Evolutionary conservation across 2,113 vertebrate genomes (phyloP), one percentile per base, ranked within the genome.

Genomic region (Hippocampus guttulatus): DNA sequence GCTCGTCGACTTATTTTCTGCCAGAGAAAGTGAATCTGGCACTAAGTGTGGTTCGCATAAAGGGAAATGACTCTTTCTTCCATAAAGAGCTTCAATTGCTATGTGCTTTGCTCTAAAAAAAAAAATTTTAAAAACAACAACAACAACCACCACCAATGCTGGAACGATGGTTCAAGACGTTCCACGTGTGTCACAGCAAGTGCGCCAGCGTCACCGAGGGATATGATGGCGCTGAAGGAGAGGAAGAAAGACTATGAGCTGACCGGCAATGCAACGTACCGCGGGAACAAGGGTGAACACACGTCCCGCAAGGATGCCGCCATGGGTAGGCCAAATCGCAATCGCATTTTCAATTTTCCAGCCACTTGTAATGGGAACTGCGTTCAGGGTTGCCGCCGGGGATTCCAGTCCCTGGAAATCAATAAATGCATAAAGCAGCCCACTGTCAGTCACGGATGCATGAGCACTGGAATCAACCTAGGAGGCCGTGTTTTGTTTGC

Each of bases 161-260:
- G 52, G 20, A 68, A 51, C 71, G 27, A 75, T 65, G 38, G 65
- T 55, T 75, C 54, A 77, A 69, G 21, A 71, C 71, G 18, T 77
- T 21, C 41, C 25, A 1, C 33, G 8, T 74, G 55, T 76, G 49
- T 79, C 15, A 18, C 73, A 98, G 96, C 93, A 87, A 99, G 96
- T 82, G 97, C 97, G 86, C 96, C 96, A 72, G 94, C 95, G 47
- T 99, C 96, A 83, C 97, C 97, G 74, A 93, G 97, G 77, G 97
- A 99, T 92, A 96, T 98, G 95, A 94, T 97, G 93, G 94, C 92
- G 69, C 88, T 98, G 88, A 99, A 98, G 89, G 97, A 99, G 87
- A 95, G 96, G 79, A 99, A 98, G 91, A 89, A 93, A 65, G 96
- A 99, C 90, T 98, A 98, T 0, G 96, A 99, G 81, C 95, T 94